A percentile compares a stretch with the other conserved stretches of the same genome.
Conservation (phyloP, 1,140 invertebrate genomes). For the Drosophila rufa region DNA sequence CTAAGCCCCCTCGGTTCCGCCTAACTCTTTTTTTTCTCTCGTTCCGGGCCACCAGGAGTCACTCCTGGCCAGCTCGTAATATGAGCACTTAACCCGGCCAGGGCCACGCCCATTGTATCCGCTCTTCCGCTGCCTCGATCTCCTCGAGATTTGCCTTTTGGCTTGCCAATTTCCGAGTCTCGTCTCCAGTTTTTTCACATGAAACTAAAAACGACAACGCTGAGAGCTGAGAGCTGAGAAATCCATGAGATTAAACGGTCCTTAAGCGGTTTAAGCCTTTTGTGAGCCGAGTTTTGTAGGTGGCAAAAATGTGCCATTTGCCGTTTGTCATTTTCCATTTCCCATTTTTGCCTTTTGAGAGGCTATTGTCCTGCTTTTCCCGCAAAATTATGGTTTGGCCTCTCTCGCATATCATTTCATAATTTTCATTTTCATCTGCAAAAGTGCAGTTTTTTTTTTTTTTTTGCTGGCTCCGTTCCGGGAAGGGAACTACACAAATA, state of each 20-base stretch:
- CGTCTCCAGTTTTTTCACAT: conserved; percentile 54
- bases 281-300: conserved; percentile 70
- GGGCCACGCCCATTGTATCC: conserved; percentile 61
- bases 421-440: conserved; percentile 38
- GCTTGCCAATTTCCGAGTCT: conserved; percentile 22
- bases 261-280: conserved; percentile 80
- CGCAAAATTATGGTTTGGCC: conserved; percentile 24
- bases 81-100: conserved; percentile 71
- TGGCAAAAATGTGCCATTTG: conserved; percentile 68
- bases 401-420: conserved; percentile 35
- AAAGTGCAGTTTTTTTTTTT: neutral
- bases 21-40: conserved; percentile 61
- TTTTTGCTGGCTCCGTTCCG: conserved; percentile 14
- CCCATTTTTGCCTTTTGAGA: conserved; percentile 2
- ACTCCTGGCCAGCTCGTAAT: conserved; percentile 75
- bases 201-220: conserved; percentile 67
- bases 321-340: conserved; percentile 23
- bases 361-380: conserved; percentile 16
- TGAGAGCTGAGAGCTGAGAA: conserved; percentile 10
- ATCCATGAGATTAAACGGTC: conserved; percentile 74
- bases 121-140: conserved; percentile 31
- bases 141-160: conserved; percentile 31
- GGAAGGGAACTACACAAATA: conserved; percentile 57
- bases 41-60: conserved; percentile 1
- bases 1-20: conserved; percentile 43